These are phyloP conservation scores for Limosa lapponica DNA, from an alignment of 2,797 vertebrate genomes.

Conservation along the genomic window DNA sequence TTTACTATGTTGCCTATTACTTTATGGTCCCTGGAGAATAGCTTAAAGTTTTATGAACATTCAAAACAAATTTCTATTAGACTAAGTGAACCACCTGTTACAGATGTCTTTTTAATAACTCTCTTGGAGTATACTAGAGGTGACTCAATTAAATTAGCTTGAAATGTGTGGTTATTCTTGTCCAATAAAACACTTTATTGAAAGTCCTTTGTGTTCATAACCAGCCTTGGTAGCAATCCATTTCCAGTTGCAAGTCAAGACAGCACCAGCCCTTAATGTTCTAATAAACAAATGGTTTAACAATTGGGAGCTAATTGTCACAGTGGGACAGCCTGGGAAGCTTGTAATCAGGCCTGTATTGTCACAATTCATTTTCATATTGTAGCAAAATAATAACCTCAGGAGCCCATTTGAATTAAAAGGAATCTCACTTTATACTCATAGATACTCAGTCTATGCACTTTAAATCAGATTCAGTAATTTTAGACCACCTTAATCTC, in stretches of 20 bases:
- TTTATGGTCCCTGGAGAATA: constrained; percentile 13
- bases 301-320: constrained; percentile 80
- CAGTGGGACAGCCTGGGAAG: constrained; percentile 71
- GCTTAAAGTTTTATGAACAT: constrained; percentile 50
- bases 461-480: constrained; percentile 64
- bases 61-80: constrained; percentile 24
- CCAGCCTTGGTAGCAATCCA: constrained; percentile 59
- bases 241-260: constrained; percentile 71
- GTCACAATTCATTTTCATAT: constrained; percentile 79
- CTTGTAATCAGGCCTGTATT: constrained; percentile 74
- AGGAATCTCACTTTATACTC: constrained; percentile 55
- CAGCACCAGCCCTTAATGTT: constrained; percentile 59
- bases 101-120: constrained; percentile 44
- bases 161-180: constrained; percentile 61
- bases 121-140: constrained; percentile 32
- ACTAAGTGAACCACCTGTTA: constrained; percentile 47
- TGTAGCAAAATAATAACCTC: constrained; percentile 79
- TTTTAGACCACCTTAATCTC: constrained; percentile 57
- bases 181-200: constrained; percentile 65
- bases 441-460: constrained; percentile 30
- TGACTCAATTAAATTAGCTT: constrained; percentile 65
- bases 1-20: constrained; percentile 33
- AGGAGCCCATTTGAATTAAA: constrained; percentile 66
- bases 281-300: constrained; percentile 77
- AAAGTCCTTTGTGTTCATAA: constrained; percentile 55